Base-by-base conservation (phyloP, 1,140 invertebrate genomes). In the Neelides sp. region DNA sequence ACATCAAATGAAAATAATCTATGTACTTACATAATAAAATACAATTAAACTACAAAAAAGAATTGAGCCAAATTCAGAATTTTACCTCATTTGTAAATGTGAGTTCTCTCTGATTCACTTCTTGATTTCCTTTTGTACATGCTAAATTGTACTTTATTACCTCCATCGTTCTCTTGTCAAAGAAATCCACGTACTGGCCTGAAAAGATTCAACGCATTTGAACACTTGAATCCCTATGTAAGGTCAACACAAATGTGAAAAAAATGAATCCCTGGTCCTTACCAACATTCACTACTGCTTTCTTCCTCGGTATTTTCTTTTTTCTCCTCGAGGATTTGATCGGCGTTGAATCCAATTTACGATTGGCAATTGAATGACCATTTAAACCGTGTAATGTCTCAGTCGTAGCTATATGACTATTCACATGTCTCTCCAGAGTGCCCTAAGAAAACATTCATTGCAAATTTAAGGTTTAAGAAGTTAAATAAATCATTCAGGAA, bases 401-500 rank as follows among this genome's bases (percentile, higher is more conserved):
- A 52, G 55, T 69, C 1, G 57, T 54, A 27, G 42, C 83, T 68
- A 95, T 95, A 66, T 96, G 92, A 61, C 82, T 78, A 69, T 96
- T 94, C 10, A 95, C 89, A 63, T 96, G 92, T 59, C 88, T 77
- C 65, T 93, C 84, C 48, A 95, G 70, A 39, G 85, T 78, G 55
- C 77, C 75, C 85, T 90, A 69, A 4, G 74, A 75, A 42, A 48
- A 13, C 24, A 46, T 50, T 53, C 15, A 43, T 35, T 22, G 22
- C 15, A 46, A 48, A 8, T 32, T 32, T 32, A 8, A 32, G 8
- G n/a, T 32, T 8, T 32, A 8, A 32, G 8, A 8, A 8, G n/a
- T 32, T 8, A 8, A 8, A 8, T 8, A 8, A 32, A 32, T 32
- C n/a, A 32, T 32, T 8, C n/a, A 32, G 30, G 30, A 8, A n/a